Percentiles rank a stretch among this genome's conserved stretches.
Conservation (phyloP, 2,888 invertebrate species). For the Brenthis ino region DNA sequence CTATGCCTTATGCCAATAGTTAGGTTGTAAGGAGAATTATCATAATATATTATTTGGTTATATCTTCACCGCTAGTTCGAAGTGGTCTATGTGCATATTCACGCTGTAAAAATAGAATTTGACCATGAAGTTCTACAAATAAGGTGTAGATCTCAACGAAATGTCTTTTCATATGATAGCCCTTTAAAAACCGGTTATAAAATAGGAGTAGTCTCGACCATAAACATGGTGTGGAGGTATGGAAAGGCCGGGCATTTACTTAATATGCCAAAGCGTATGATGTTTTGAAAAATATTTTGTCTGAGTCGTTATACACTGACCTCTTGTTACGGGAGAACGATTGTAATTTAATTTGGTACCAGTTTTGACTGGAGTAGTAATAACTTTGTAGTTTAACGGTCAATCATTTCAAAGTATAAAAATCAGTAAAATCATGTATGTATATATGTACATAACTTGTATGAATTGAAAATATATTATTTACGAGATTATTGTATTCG, state of each 20-base stretch:
- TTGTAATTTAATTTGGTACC: conserved; percentile 41
- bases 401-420: no score
- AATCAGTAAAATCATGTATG: no score
- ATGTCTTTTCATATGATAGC: conserved; percentile 32
- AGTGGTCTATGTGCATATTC: conserved; percentile 10
- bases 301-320: conserved; percentile 36
- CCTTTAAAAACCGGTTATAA: conserved; percentile 61
- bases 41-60: conserved; percentile 35
- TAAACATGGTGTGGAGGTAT: conserved; percentile 51
- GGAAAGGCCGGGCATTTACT: conserved; percentile 65
- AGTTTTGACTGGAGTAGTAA: not conserved
- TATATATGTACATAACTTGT: no score
- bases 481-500: not conserved
- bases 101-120: conserved; percentile 3
- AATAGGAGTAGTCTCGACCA: conserved; percentile 63
- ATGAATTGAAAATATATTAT: not conserved
- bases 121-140: conserved; percentile 7
- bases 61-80: conserved; percentile 28
- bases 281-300: conserved; percentile 57
- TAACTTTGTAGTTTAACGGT: not conserved
- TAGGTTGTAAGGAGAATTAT: conserved; percentile 31
- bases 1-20: conserved; percentile 35
- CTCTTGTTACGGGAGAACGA: conserved; percentile 39
- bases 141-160: conserved; percentile 21
- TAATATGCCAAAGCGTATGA: conserved; percentile 75